Evolutionary conservation across 2,888 invertebrate genomes (phyloP).

Genomic region (Drosophila anceps): DNA sequence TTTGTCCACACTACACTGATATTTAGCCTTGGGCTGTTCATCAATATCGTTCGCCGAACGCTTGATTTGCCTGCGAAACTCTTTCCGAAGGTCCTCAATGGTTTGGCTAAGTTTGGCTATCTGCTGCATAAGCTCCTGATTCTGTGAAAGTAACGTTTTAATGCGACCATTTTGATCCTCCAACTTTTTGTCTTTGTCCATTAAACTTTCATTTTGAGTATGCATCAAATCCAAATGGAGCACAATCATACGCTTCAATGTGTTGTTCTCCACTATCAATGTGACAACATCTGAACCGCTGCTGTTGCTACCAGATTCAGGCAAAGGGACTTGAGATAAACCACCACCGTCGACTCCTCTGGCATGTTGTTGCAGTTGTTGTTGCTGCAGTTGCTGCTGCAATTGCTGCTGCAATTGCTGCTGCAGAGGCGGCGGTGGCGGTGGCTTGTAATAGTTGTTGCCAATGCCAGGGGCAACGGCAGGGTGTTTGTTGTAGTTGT

Average conservation of each 20-base stretch:
- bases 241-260: slow-evolving; percentile 90
- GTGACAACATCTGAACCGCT: slow-evolving; percentile 73
- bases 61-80: slow-evolving; percentile 61
- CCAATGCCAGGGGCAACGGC: neutral
- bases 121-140: slow-evolving; percentile 86
- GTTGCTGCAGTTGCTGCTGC: neutral
- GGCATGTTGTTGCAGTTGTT: neutral
- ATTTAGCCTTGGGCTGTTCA: slow-evolving; percentile 48
- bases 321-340: slow-evolving; percentile 19
- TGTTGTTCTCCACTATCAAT: slow-evolving; percentile 84
- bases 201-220: slow-evolving; percentile 94
- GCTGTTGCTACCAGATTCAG: slow-evolving; percentile 14
- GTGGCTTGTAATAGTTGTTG: slow-evolving; percentile 48
- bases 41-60: slow-evolving; percentile 55
- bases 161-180: slow-evolving; percentile 91
- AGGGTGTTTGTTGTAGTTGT: slow-evolving; percentile 21
- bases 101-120: slow-evolving; percentile 71
- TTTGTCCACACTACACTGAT: slow-evolving; percentile 58
- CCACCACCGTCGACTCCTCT: slow-evolving; percentile 31
- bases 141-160: slow-evolving; percentile 89
- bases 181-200: slow-evolving; percentile 92
- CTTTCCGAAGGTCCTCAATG: slow-evolving; percentile 70
- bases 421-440: neutral
- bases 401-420: neutral
- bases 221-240: slow-evolving; percentile 95